Percentiles rank a stretch among this genome's conserved stretches.
Conservation (phyloP, 2,797 vertebrate genomes). For the Sparidentex hasta region DNA sequence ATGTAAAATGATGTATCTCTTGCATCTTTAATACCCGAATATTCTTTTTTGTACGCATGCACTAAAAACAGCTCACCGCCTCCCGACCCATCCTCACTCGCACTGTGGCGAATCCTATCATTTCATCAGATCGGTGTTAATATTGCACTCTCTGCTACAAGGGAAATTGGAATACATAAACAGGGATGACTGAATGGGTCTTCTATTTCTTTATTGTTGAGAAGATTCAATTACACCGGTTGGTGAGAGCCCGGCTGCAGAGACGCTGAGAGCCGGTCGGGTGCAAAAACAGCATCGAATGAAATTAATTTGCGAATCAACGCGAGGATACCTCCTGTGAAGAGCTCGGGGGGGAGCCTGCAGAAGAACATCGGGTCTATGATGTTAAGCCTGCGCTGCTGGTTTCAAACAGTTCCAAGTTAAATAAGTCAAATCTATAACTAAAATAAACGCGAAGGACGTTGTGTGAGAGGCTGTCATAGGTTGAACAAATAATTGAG, state of each 20-base stretch:
- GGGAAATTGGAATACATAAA: conserved; percentile 8
- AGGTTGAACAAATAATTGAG: not conserved
- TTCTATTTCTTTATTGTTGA: not conserved
- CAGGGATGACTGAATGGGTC: not conserved
- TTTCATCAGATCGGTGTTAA: not conserved
- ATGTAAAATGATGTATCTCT: not conserved
- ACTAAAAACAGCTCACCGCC: not conserved
- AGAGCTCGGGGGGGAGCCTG: not conserved
- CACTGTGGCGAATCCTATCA: not conserved
- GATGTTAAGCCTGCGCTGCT: not conserved
- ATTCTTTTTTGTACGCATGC: not conserved
- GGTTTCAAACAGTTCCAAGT: not conserved
- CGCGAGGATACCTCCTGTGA: not conserved
- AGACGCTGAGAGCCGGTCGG: not conserved
- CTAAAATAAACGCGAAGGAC: not conserved
- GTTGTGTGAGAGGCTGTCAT: not conserved
- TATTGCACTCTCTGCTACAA: conserved; percentile 1
- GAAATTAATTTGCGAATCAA: not conserved
- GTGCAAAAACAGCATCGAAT: conserved; percentile 10
- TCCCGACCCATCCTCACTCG: not conserved
- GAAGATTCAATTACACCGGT: conserved; percentile 29
- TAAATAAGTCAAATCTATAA: not conserved
- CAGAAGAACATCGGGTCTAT: not conserved
- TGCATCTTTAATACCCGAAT: not conserved
- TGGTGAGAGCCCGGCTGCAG: not conserved